Evolutionary conservation across 1,140 invertebrate genomes (phyloP), one percentile per base, ranked within the genome.

Genomic region (Orchestia grillus): DNA sequence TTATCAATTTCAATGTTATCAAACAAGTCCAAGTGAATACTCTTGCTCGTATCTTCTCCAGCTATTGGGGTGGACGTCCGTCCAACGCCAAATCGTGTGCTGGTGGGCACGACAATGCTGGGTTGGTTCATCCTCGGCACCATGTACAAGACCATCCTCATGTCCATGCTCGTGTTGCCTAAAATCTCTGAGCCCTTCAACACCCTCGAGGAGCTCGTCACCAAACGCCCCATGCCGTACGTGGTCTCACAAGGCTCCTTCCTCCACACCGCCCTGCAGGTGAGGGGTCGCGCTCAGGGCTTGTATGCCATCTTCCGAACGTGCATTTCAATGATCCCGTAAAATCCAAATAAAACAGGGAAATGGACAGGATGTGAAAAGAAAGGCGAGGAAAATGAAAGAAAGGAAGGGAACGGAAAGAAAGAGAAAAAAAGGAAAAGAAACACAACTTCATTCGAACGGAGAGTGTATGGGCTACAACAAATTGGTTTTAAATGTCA

Each of bases 121-220:
- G 11, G 92, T 40, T 42, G 43, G 41, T 36, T 94, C 92, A 44
- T 94, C 43, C 44, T 94, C 36, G 44, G 92, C 92, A 94, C 92
- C 44, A 45, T 94, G 43, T 94, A 94, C 92, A 94, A 94, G 92
- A 23, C 92, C 44, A 15, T 94, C 92, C 92, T 94, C 44, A 47
- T 45, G 43, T 45, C 92, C 44, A 94, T 94, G 92, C 92, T 94
- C 92, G 92, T 94, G 43, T 44, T 45, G 43, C 92, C 92, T 0
- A 94, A 40, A 44, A n/a, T 47, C 36, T 11, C 44, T 40, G 92
- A 94, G 23, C 92, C 92, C 92, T 44, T 94, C 92, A 94, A 47
- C 92, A 45, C 6, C 43, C 92, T 94, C 43, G 92, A 94, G 44
- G 92, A 94, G 44, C 92, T 94, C 44, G 92, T 94, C 11, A 94